Evolutionary conservation across 2,888 invertebrate species (phyloP), one percentile per base, ranked within the genome.

Genomic region (Spodoptera littoralis): DNA sequence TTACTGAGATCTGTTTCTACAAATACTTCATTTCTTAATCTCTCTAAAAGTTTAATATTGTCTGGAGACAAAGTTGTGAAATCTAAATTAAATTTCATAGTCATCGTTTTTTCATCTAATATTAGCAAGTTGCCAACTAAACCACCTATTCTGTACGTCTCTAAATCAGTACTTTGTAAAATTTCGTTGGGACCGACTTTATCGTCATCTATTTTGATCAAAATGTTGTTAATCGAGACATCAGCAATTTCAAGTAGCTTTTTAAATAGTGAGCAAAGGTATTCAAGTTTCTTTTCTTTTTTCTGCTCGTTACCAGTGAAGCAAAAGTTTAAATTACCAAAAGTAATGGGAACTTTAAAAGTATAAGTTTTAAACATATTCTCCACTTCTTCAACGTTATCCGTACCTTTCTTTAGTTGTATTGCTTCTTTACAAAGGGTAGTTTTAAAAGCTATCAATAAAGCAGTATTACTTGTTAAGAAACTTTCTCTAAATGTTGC

Each of bases 51-150:
- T 56, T 49, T 51, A 5, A 53, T 49, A 50, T 59, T 65, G 9
- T 73, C 69, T 0, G 11, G 43, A 1, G 68, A 61, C 24, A 76
- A 24, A n/a, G 13, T 8, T 9, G 52, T 24, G 41, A 46, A n/a
- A 36, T 60, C 49, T 4, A 44, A 45, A 62, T 77, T 78, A 52
- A 78, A 73, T 60, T 73, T 78, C 36, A 78, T 48, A n/a, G 52
- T 65, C 11, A 60, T 58, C 12, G 65, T 73, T 45, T 51, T 43
- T 11, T 11, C 6, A 46, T 78, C 77, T 5, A 54, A 24, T 27
- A 76, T 42, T 11, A 78, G 51, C 11, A 78, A 36, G 44, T 78
- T 73, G 11, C 77, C 77, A 18, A 78, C 66, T 60, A 78, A 61
- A n/a, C 76, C 77, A 11, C 66, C 77, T 22, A 78, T 22, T 53